A percentile compares a stretch with the other conserved stretches of the same genome.
phyloP scores from a whole-genome alignment of 2,113 vertebrate genomes.

The Numenius arquata region DNA sequence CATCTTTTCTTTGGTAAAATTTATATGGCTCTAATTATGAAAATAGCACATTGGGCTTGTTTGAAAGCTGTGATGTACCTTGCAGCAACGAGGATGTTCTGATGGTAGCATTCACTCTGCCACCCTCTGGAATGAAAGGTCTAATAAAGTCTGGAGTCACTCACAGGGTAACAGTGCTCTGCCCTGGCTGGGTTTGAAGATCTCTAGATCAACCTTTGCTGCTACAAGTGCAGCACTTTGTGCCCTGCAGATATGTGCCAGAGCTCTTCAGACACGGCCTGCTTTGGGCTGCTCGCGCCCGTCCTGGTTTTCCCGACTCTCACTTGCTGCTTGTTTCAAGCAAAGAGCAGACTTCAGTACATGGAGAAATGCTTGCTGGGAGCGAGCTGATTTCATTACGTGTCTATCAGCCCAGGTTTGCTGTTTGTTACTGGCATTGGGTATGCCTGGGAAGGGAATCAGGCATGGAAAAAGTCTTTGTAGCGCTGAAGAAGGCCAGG shows the following conservation, averaged over 20 bases:
- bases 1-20: background rate
- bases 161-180: background rate
- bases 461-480: background rate
- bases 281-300: background rate
- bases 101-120: background rate
- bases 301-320: background rate
- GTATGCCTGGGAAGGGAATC: background rate
- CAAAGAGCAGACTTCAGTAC: background rate
- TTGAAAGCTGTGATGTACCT: background rate
- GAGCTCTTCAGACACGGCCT: background rate
- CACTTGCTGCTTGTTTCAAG: background rate
- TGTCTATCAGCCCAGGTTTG: background rate
- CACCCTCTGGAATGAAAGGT: background rate
- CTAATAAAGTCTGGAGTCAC: background rate
- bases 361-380: background rate
- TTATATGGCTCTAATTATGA: background rate
- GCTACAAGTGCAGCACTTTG: background rate
- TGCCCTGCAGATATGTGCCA: background rate
- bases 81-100: background rate
- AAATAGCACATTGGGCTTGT: background rate
- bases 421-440: background rate
- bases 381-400: fast-evolving
- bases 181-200: background rate
- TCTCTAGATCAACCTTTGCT: background rate
- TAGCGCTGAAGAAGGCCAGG: background rate